Percentiles rank a stretch among this genome's conserved stretches.
phyloP scores from a whole-genome alignment of 1,140 invertebrate species.

The Charaxes varanes region DNA sequence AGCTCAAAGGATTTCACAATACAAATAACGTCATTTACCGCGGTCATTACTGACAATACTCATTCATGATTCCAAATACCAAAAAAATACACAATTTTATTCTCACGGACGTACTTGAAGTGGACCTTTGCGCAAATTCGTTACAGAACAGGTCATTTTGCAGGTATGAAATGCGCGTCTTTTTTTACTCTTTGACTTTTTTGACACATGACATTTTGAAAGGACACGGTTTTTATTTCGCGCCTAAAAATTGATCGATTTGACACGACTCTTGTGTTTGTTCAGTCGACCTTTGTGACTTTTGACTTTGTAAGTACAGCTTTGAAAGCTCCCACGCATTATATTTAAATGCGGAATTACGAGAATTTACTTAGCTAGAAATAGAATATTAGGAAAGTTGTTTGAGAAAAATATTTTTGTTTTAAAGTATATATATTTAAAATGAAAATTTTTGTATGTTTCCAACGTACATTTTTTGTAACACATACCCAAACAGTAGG shows the following conservation, averaged over 20 bases:
- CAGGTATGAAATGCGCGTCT: slow-evolving; percentile 15
- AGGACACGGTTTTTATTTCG: slow-evolving; percentile 31
- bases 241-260: slow-evolving; percentile 55
- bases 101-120: slow-evolving; percentile 38
- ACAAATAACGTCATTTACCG: slow-evolving; percentile 61
- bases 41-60: slow-evolving; percentile 52
- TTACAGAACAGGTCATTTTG: slow-evolving; percentile 35
- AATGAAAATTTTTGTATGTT: no score
- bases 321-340: slow-evolving; percentile 41
- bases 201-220: slow-evolving; percentile 39
- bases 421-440: no score
- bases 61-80: slow-evolving; percentile 46
- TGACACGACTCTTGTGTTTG: slow-evolving; percentile 56
- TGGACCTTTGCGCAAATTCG: slow-evolving; percentile 41
- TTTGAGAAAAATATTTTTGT: no score
- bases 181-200: no score
- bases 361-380: no score
- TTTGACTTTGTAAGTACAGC: slow-evolving; percentile 26
- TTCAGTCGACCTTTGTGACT: slow-evolving; percentile 38
- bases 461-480: no score
- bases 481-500: no score
- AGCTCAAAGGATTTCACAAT: slow-evolving; percentile 41
- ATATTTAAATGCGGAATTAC: no score
- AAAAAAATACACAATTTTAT: slow-evolving; percentile 46
- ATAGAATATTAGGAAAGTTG: no score